Conservation (phyloP, 2,113 vertebrate genomes). For the Lota lota region DNA sequence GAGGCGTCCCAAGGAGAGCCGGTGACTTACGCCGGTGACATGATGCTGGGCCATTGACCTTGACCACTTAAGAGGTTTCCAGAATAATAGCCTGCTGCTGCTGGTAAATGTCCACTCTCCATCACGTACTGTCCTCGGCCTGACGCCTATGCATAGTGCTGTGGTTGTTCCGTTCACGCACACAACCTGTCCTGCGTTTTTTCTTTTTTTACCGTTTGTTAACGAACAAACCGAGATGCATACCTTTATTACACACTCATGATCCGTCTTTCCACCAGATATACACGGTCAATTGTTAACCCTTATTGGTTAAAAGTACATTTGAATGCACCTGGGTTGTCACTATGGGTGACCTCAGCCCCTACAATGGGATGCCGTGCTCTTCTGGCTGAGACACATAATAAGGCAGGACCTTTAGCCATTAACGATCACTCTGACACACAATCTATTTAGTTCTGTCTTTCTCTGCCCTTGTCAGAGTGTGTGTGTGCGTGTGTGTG, state of each 20-base stretch:
- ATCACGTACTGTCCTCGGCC: no score
- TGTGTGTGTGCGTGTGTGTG: neutral
- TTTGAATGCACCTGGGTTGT: neutral
- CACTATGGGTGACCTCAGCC: neutral
- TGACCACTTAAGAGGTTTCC: neutral
- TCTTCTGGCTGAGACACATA: neutral
- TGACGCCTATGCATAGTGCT: no score
- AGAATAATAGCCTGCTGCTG: neutral
- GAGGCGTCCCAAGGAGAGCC: neutral
- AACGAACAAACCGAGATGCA: no score
- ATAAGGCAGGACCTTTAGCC: constrained; percentile 1
- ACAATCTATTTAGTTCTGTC: constrained; percentile 2
- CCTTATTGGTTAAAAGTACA: no score
- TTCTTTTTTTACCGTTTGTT: no score
- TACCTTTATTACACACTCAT: no score
- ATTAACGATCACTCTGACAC: neutral
- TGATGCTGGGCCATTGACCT: neutral
- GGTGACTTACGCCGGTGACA: neutral
- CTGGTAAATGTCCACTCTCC: no score
- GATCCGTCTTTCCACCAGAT: no score
- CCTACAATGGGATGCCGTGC: neutral
- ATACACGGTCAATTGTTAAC: no score
- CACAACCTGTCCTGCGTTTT: no score
- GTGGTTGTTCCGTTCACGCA: no score
- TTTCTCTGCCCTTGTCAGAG: constrained; percentile 1